Evolutionary conservation across 1,140 invertebrate species (phyloP).

Genomic region (Drosophila sucinea): DNA sequence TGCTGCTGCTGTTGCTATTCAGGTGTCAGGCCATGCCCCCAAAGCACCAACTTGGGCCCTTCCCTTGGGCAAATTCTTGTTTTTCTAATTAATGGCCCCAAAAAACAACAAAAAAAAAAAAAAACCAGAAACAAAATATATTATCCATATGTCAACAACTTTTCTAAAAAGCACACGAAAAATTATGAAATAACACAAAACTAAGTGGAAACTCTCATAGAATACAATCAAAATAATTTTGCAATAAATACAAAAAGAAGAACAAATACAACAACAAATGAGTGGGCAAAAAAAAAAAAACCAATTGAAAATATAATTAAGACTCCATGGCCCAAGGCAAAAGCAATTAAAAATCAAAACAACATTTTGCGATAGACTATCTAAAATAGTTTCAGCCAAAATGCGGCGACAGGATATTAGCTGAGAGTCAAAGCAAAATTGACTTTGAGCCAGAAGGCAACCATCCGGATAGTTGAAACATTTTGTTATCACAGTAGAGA

Average conservation of each 20-base stretch:
- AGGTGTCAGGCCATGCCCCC: slow-evolving; percentile 59
- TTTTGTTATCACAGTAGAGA: slow-evolving; percentile 5
- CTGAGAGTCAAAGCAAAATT: slow-evolving; percentile 66
- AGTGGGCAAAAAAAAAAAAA: slow-evolving; percentile 39
- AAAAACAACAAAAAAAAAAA: slow-evolving; percentile 45
- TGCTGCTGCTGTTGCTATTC: slow-evolving; percentile 11
- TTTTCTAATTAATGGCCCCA: slow-evolving; percentile 75
- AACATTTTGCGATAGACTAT: slow-evolving; percentile 50
- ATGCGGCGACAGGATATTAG: slow-evolving; percentile 76
- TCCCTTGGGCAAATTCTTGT: slow-evolving; percentile 46
- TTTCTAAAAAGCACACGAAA: slow-evolving; percentile 41
- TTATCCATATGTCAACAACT: slow-evolving; percentile 50
- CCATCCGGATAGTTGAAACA: slow-evolving; percentile 19
- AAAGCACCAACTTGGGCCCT: slow-evolving; percentile 22
- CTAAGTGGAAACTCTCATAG: slow-evolving; percentile 30
- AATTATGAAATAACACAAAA: slow-evolving; percentile 44
- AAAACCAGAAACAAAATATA: slow-evolving; percentile 33
- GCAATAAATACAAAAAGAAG: slow-evolving; percentile 1
- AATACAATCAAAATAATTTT: slow-evolving; percentile 65
- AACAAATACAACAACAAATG: not conserved
- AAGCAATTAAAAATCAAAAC: slow-evolving; percentile 75
- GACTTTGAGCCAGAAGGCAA: slow-evolving; percentile 46
- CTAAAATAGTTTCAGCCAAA: slow-evolving; percentile 67
- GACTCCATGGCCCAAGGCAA: slow-evolving; percentile 50
- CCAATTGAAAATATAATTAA: slow-evolving; percentile 77